Base-by-base conservation (phyloP, 92 coral and sea anemone genomes). In the Diadumene lineata region DNA sequence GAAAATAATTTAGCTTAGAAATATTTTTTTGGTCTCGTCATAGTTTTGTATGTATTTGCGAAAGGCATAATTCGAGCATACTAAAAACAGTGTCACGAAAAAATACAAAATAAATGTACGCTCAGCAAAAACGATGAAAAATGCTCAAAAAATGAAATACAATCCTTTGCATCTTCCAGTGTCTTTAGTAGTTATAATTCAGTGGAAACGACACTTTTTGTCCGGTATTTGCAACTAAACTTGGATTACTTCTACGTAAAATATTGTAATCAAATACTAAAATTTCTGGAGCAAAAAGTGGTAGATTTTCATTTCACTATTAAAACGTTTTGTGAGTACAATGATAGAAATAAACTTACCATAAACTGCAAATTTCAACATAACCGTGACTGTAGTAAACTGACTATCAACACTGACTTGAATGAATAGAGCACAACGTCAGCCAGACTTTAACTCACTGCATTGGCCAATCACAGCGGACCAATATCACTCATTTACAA, bases 341-440 rank as follows among this genome's bases (percentile, higher is more conserved):
- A 4, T 38, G 6, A 13, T 0, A 15, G 16, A 15, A 31, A 29
- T 0, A 17, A 56, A 61, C 89, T 80, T 43, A 85, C 89, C 89
- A 34, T 69, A 74, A 2, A 85, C 79, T n/a, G 89, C 85, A 69
- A 85, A 85, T 48, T 85, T 85, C 33, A 85, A 70, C 89, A 85
- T 85, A 13, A 6, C 13, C 6, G 48, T 38, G 6, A 13, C 7
- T 38, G 48, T 38, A 38, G 48, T 38, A 38, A 31, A 72, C 66
- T 31, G 24, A 50, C 53, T 27, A 61, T 72, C 56, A 56, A 60
- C 43, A 43, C 77, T n/a, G n/a, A n/a, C n/a, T 50, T 29, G 34
- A 56, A 30, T 72, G 77, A 56, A 11, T 32, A 56, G 51, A 38
- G 22, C 53, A 15, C 77, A 55, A 72, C 77, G 77, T 72, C 77